Evolutionary conservation across 2,888 invertebrate species (phyloP), one percentile per base, ranked within the genome.

Genomic region (Anarsia innoxiella): DNA sequence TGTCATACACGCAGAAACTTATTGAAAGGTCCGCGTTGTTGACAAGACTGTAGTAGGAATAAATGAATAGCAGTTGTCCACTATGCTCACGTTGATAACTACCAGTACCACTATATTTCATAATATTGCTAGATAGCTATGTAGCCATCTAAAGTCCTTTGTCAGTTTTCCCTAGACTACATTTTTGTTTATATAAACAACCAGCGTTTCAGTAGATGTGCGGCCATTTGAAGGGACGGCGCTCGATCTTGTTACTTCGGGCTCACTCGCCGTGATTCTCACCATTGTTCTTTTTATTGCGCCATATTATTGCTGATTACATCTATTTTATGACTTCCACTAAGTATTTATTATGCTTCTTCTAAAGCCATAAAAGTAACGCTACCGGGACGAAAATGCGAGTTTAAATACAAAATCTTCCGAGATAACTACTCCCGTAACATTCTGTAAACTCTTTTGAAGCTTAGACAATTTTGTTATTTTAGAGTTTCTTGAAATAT

Each of bases 101-200:
- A n/a, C n/a, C n/a, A n/a, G n/a, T n/a, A n/a, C n/a, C n/a, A n/a
- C n/a, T n/a, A n/a, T n/a, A n/a, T n/a, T n/a, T n/a, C n/a, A n/a
- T n/a, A n/a, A n/a, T n/a, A n/a, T n/a, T n/a, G n/a, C n/a, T n/a
- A n/a, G n/a, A n/a, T n/a, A n/a, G n/a, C n/a, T n/a, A n/a, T n/a
- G n/a, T n/a, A n/a, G n/a, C n/a, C n/a, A n/a, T n/a, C n/a, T n/a
- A n/a, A n/a, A n/a, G n/a, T n/a, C n/a, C n/a, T n/a, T n/a, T 33
- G n/a, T 12, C 25, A 14, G 27, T 15, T 12, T 19, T 19, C 19
- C 19, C 19, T 19, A 19, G 6, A 6, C 40, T 32, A 25, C 39
- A 36, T 34, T 40, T 29, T 56, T 61, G 59, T 63, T 66, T 60
- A 63, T 60, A 64, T 64, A 66, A 63, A 58, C 54, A 60, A 45